Evolutionary conservation across 2,888 invertebrate species (phyloP).

Genomic region (Ophraella communa): DNA sequence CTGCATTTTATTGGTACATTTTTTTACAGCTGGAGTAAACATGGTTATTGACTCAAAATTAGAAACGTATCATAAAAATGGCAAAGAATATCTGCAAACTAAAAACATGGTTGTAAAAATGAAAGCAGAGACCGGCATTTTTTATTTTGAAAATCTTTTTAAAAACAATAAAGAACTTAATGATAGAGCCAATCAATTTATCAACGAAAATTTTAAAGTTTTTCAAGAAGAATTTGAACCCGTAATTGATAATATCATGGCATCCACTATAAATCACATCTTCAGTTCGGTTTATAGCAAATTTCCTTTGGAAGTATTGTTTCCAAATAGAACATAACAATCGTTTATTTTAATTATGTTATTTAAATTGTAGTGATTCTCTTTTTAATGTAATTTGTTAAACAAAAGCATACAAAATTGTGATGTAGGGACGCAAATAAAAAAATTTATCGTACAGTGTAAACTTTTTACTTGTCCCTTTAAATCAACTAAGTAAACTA

Average conservation of each 20-base stretch:
- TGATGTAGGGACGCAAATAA: no score
- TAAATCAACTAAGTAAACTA: no score
- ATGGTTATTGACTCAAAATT: slow-evolving; percentile 64
- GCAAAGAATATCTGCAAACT: slow-evolving; percentile 65
- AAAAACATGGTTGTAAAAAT: slow-evolving; percentile 67
- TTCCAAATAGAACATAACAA: slow-evolving; percentile 47
- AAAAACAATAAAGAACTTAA: slow-evolving; percentile 67
- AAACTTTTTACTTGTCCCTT: no score
- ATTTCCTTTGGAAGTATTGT: slow-evolving; percentile 62
- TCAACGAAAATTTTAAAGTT: slow-evolving; percentile 75
- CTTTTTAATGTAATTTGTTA: no score
- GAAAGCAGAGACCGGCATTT: slow-evolving; percentile 65
- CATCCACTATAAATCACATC: slow-evolving; percentile 61
- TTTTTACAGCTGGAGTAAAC: slow-evolving; percentile 66
- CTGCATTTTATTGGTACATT: background rate
- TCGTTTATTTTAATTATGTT: no score
- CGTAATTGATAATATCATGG: slow-evolving; percentile 66
- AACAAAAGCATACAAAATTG: no score
- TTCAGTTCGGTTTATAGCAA: slow-evolving; percentile 63
- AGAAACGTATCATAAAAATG: slow-evolving; percentile 61
- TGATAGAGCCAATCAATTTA: slow-evolving; percentile 70
- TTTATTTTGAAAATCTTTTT: slow-evolving; percentile 72
- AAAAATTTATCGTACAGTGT: no score
- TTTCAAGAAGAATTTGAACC: slow-evolving; percentile 71
- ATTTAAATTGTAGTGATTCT: no score